Evolutionary conservation across 2,113 vertebrate genomes (phyloP).

Genomic region (Peromyscus leucopus): DNA sequence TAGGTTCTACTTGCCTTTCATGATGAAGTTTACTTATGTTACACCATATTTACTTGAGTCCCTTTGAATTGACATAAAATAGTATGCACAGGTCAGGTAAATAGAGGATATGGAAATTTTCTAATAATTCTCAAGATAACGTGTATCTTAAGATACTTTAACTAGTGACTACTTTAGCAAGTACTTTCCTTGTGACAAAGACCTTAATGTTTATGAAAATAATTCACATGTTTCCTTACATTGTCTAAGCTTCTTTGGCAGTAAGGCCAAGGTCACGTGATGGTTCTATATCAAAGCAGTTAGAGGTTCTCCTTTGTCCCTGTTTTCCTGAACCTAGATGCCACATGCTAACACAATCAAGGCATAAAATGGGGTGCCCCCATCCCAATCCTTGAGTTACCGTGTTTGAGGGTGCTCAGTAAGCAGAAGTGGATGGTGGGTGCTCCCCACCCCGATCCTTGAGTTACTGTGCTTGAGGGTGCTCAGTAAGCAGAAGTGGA

Average conservation of each 20-base stretch:
- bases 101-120: neutral
- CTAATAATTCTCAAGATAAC: neutral
- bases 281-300: neutral
- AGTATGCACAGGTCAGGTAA: neutral
- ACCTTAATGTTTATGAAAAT: neutral
- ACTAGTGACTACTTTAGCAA: neutral
- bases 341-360: neutral
- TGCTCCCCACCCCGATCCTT: neutral
- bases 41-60: neutral
- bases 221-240: neutral
- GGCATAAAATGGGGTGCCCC: neutral
- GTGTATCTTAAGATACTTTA: neutral
- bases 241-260: conserved; percentile 6
- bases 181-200: neutral
- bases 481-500: neutral
- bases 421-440: neutral
- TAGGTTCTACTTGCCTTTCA: conserved; percentile 19
- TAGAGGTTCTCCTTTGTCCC: neutral
- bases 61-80: conserved; percentile 21
- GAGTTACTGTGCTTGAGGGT: neutral
- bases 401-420: neutral
- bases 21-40: conserved; percentile 25
- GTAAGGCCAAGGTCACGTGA: neutral
- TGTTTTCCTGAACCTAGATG: neutral
- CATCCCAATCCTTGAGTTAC: neutral